Percentiles rank a stretch among this genome's conserved stretches.
Evolutionary conservation across 1,140 invertebrate genomes (phyloP).

Genomic region (Drosophila insularis): DNA sequence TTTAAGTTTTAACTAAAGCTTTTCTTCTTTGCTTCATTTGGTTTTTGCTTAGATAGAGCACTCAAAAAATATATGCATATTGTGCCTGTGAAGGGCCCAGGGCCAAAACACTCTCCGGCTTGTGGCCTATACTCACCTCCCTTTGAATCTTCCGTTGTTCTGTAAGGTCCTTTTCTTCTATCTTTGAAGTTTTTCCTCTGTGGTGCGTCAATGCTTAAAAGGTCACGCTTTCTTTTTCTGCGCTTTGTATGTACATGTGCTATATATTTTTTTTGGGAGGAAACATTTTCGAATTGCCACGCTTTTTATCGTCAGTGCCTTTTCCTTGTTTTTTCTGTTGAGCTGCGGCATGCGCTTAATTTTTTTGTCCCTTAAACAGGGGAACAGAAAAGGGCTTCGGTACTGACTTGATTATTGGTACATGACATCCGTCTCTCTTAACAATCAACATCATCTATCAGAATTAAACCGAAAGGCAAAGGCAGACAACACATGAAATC

Average conservation of each 20-base stretch:
- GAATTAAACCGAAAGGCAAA: constrained; percentile 68
- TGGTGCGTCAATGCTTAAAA: constrained; percentile 45
- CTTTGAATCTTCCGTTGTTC: not conserved
- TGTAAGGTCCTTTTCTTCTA: not conserved
- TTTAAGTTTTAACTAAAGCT: not conserved
- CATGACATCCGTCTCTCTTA: constrained; percentile 68
- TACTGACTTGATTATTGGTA: constrained; percentile 74
- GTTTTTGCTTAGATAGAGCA: not conserved
- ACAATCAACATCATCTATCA: constrained; percentile 78
- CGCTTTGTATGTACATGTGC: not conserved
- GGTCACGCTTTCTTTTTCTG: constrained; percentile 23
- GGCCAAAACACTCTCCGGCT: constrained; percentile 57
- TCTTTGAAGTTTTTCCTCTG: constrained; percentile 38
- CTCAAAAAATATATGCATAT: not conserved
- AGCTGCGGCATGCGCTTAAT: constrained; percentile 48
- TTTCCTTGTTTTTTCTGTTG: constrained; percentile 14
- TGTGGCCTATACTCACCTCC: constrained; percentile 50
- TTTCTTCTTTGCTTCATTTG: not conserved
- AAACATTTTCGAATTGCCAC: constrained; percentile 56
- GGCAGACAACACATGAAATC: constrained; percentile 17
- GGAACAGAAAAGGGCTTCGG: constrained; percentile 43
- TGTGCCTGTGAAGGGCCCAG: constrained; percentile 18
- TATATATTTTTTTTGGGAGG: constrained; percentile 37
- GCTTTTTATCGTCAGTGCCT: constrained; percentile 22
- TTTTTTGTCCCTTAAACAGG: constrained; percentile 33